Base-by-base conservation (phyloP, 1,140 invertebrate species). In the Chironomus tepperi region DNA sequence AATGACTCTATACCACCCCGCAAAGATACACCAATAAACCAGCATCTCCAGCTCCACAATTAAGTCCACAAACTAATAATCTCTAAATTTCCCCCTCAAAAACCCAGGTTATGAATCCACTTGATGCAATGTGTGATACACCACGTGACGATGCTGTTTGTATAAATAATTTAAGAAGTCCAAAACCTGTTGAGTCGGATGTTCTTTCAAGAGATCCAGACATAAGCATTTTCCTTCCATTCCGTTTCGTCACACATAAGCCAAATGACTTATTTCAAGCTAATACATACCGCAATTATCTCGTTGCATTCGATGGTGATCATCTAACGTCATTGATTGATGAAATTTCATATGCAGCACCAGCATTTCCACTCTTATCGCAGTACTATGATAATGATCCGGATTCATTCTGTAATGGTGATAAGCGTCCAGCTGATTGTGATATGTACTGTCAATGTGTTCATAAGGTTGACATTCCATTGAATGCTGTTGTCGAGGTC, bases 401-500 rank as follows among this genome's bases (percentile, higher is more conserved):
- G 42, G 87, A 88, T 77, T 85, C 88, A 75, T 91, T 92, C 83
- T 93, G 91, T 79, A 93, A 93, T 78, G 89, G 89, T 73, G 89
- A 91, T 84, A 89, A 91, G 84, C 83, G 90, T 83, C 88, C 88
- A 73, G 83, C 87, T 77, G 82, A 89, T 82, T 88, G 90, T 86
- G 86, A 87, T 82, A 84, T 86, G 77, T 90, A 91, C 80, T 94
- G 93, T 82, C 90, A 91, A 87, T 92, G 93, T 79, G 90, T 90
- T 0, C 91, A 94, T 81, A 90, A 91, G 79, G 87, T 93, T 1
- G 89, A 92, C 80, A 89, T 94, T 76, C 88, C 91, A 15, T 83
- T 93, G 2, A 91, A 92, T 81, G 89, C 91, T 74, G 85, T 93
- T 75, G 91, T 93, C 1, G 92, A 94, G 85, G 86, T 94, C 74